phyloP scores from a whole-genome alignment of 2,888 invertebrate species.

The Scelioninae gen. 1 region DNA sequence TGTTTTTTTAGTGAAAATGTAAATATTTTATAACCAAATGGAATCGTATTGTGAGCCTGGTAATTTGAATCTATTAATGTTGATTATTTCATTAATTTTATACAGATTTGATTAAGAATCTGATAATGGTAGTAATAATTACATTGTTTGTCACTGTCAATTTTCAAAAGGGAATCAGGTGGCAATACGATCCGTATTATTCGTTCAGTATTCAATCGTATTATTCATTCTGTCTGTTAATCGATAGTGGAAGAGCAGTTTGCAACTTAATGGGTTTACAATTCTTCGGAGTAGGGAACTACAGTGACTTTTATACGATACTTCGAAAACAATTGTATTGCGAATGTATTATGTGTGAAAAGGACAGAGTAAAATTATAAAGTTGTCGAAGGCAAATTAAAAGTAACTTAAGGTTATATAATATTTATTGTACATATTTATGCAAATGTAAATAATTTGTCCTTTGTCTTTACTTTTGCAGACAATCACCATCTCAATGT shows the following conservation, averaged over 20 bases:
- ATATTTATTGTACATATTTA: background rate
- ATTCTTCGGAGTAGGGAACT: slow-evolving; percentile 43
- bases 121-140: slow-evolving; percentile 58
- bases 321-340: slow-evolving; percentile 43
- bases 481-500: slow-evolving; percentile 99
- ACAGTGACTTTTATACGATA: slow-evolving; percentile 47
- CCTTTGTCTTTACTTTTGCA: slow-evolving; percentile 87
- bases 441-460: background rate
- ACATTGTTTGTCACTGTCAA: slow-evolving; percentile 77
- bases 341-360: slow-evolving; percentile 13
- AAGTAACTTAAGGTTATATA: too few species aligned
- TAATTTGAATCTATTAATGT: background rate
- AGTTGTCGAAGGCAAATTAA: background rate
- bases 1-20: too few species aligned
- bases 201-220: slow-evolving; percentile 80
- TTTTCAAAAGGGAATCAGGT: slow-evolving; percentile 80
- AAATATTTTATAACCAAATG: background rate
- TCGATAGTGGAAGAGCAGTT: slow-evolving; percentile 72
- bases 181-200: slow-evolving; percentile 78
- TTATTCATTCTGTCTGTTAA: slow-evolving; percentile 77
- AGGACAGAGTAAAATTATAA: slow-evolving; percentile 1
- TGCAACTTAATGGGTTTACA: slow-evolving; percentile 73
- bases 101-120: slow-evolving; percentile 51
- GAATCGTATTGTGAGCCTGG: too few species aligned
- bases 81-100: slow-evolving; percentile 25